These are phyloP conservation scores for Polia nebulosa DNA, from an alignment of 2,888 invertebrate species.

Conservation along the genomic window DNA sequence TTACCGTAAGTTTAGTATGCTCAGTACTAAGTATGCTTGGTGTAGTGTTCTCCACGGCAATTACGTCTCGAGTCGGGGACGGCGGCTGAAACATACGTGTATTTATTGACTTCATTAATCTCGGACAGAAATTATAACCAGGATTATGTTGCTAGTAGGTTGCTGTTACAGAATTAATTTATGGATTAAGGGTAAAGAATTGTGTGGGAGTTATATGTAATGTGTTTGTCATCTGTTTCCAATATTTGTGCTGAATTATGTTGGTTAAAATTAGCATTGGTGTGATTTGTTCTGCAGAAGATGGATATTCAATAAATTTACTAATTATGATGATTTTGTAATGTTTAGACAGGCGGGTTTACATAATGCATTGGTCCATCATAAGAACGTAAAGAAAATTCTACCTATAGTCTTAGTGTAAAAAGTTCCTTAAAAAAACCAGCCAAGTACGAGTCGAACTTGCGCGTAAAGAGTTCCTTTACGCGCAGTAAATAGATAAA, in stretches of 20 bases:
- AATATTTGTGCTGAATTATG: no score
- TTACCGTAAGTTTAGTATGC: constrained; percentile 60
- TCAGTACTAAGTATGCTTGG: constrained; percentile 43
- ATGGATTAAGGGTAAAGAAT: constrained; percentile 16
- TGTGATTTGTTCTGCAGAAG: neutral
- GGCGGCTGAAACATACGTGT: constrained; percentile 63
- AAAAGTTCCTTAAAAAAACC: neutral
- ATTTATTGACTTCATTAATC: constrained; percentile 62
- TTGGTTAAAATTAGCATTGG: no score
- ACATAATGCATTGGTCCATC: no score
- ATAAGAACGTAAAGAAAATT: neutral
- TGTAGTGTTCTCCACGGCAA: constrained; percentile 56
- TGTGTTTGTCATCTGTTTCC: constrained; percentile 18
- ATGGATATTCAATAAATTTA: no score
- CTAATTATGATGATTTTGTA: no score
- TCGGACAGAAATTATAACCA: constrained; percentile 47
- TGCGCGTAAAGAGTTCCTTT: no score
- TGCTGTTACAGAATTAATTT: constrained; percentile 27
- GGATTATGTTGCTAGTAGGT: constrained; percentile 23
- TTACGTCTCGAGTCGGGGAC: constrained; percentile 65
- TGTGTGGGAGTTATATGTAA: neutral
- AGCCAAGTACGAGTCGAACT: no score
- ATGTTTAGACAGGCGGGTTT: no score
- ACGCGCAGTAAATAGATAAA: no score
- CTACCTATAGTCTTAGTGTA: neutral